A percentile compares a stretch with the other conserved stretches of the same genome.
Evolutionary conservation across 2,888 invertebrate species (phyloP).

Genomic region (Luffia ferchaultella): DNA sequence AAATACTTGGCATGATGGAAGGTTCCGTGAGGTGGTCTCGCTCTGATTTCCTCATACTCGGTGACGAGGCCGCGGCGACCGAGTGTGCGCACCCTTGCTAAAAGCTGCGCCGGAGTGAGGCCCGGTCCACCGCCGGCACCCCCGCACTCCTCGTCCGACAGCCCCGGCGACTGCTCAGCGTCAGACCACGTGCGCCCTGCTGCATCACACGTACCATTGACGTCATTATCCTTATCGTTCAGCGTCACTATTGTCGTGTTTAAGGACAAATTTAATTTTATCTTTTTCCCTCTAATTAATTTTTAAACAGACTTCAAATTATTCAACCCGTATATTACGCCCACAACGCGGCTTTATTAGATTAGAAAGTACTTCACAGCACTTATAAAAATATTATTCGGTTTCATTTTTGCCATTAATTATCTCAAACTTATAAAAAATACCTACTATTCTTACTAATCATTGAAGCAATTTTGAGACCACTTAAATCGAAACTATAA

Average conservation of each 20-base stretch:
- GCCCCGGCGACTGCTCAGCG: conserved; percentile 78
- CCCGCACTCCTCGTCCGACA: conserved; percentile 90
- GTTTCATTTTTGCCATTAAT: no score
- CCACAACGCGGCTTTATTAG: no score
- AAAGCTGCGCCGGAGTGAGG: conserved; percentile 76
- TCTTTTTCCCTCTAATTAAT: no score
- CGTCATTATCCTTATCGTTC: no score
- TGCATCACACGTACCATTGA: no score
- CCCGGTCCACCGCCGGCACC: conserved; percentile 72
- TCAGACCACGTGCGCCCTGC: conserved; percentile 61
- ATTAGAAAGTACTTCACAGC: no score
- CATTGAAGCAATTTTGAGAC: neutral
- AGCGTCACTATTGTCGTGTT: no score
- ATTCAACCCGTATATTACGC: no score
- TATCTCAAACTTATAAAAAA: no score
- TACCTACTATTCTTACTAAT: neutral
- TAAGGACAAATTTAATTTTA: no score
- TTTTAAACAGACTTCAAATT: no score
- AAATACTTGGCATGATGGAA: conserved; percentile 91
- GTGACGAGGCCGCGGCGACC: conserved; percentile 83
- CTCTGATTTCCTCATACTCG: conserved; percentile 90
- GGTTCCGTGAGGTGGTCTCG: conserved; percentile 84
- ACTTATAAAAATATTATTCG: no score
- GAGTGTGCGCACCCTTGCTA: conserved; percentile 77
- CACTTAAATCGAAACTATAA: neutral